Evolutionary conservation across 2,797 vertebrate genomes (phyloP), one percentile per base, ranked within the genome.

Genomic region (Hyperoplus immaculatus): DNA sequence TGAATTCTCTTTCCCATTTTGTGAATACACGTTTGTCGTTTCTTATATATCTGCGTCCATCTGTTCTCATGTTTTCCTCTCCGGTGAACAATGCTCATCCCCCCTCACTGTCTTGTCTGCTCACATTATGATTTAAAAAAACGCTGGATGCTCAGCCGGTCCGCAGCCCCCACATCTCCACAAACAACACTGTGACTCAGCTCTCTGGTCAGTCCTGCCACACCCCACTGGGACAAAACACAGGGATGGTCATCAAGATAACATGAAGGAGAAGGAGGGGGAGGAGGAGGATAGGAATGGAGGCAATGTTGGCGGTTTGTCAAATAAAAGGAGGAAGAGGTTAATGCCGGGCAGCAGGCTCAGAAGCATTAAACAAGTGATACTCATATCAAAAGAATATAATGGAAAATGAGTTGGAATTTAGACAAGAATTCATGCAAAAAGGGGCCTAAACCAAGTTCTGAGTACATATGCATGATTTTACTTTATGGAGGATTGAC

Each of bases 161-260:
- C 39, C 14, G 0, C 50, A 56, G 55, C 54, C 36, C 82, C 71
- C 66, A 67, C 74, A 75, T 72, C 57, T 81, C 61, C 72, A 56
- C 59, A 77, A 69, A 77, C 72, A 80, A 36, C 73, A 53, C 16
- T 13, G 47, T 91, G 84, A 88, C 73, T 88, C 80, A 82, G 49
- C 82, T 73, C 68, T 81, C 51, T 77, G 67, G 77, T 89, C 70
- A 74, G 64, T 42, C 47, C 66, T 69, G 69, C 60, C 80, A 72
- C 80, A 60, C 77, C 77, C 70, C 12, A 6, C 68, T 74, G 71
- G 76, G 67, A 84, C 39, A 63, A 63, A 87, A 55, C 63, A 69
- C 59, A 69, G 51, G 8, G 73, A 84, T 77, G 63, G 29, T 57
- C 45, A 72, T 74, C 29, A 7, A 55, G 72, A 83, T 81, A 72